Evolutionary conservation across 1,140 invertebrate species (phyloP).

Genomic region (Meloidogyne chitwoodi): DNA sequence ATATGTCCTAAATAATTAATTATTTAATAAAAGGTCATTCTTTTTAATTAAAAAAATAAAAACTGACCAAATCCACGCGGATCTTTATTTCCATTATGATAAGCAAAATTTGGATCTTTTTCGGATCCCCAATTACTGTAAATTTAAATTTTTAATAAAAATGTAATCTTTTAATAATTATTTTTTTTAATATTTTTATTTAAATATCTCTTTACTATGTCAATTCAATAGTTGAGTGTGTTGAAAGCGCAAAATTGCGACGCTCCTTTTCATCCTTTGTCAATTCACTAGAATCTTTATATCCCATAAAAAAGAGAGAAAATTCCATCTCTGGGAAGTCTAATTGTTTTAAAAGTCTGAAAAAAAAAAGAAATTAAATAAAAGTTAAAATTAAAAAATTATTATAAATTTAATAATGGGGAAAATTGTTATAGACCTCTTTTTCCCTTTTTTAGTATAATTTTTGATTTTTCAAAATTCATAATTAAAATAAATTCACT

Average conservation of each 20-base stretch:
- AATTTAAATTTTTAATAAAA: constrained; percentile 45
- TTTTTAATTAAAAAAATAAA: not conserved
- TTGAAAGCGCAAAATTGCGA: constrained; percentile 73
- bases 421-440: too few species aligned
- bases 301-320: constrained; percentile 87
- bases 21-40: not conserved
- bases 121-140: constrained; percentile 89
- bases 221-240: constrained; percentile 82
- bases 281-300: constrained; percentile 73
- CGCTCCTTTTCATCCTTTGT: constrained; percentile 69
- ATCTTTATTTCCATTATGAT: constrained; percentile 86
- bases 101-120: constrained; percentile 70
- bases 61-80: constrained; percentile 75
- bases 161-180: not conserved
- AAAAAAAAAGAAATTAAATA: constrained; percentile 22
- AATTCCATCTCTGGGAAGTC: constrained; percentile 86
- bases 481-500: too few species aligned
- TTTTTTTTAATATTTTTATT: constrained; percentile 16
- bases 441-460: too few species aligned
- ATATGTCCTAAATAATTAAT: constrained; percentile 70
- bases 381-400: too few species aligned
- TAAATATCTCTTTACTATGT: constrained; percentile 71
- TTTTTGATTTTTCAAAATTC: too few species aligned
- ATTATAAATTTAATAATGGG: too few species aligned
- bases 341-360: constrained; percentile 73